Conservation (phyloP, 2,797 vertebrate genomes). For the Morelia viridis region DNA sequence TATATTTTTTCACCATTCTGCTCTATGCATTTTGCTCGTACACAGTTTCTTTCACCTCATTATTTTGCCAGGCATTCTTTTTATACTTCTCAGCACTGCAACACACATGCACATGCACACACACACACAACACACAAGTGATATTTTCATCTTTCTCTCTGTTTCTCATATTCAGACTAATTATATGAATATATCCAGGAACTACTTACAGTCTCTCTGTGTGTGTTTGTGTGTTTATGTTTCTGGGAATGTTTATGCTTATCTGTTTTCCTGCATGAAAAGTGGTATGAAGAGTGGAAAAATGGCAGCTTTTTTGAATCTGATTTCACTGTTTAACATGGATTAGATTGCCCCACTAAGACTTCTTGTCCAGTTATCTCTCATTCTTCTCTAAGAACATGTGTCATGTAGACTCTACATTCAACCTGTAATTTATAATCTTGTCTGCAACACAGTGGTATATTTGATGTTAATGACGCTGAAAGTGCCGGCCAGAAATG, state of each 20-base stretch:
- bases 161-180: background rate
- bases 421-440: slow-evolving; percentile 2
- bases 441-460: background rate
- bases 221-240: too few relatives aligned
- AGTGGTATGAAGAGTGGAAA: background rate
- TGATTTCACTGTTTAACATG: background rate
- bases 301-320: background rate
- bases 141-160: background rate
- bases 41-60: too few relatives aligned
- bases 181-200: background rate
- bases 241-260: too few relatives aligned
- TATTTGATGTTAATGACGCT: too few relatives aligned
- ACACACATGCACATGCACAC: too few relatives aligned
- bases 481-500: too few relatives aligned
- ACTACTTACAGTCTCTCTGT: too few relatives aligned
- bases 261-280: background rate
- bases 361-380: background rate
- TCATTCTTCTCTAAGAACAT: background rate
- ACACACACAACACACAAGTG: background rate
- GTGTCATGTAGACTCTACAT: background rate
- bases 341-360: background rate
- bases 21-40: too few relatives aligned
- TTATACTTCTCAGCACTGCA: too few relatives aligned
- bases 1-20: too few relatives aligned
- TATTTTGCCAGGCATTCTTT: too few relatives aligned